A percentile compares a stretch with the other conserved stretches of the same genome.
Conservation (phyloP, 53 echinoderm and acorn worm genomes). For the Glandiceps talaboti region DNA sequence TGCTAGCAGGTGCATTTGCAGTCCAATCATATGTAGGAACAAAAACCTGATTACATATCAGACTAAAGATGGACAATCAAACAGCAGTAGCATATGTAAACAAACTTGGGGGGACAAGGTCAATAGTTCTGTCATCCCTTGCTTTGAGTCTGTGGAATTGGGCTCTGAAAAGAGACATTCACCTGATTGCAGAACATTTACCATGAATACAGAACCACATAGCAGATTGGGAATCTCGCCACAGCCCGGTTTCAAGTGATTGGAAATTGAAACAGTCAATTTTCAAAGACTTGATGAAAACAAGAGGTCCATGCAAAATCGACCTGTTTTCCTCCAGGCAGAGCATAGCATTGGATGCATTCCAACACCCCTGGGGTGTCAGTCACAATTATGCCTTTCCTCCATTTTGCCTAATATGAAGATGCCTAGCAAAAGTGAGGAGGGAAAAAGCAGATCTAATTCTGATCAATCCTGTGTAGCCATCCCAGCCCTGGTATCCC, state of each 20-base stretch:
- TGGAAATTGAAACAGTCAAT: neutral
- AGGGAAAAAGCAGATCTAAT: slow-evolving; percentile 10
- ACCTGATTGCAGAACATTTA: neutral
- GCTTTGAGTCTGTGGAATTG: neutral
- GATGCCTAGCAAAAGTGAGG: slow-evolving; percentile 6
- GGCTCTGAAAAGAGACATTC: neutral
- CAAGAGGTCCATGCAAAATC: neutral
- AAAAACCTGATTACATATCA: neutral
- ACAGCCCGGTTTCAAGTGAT: neutral
- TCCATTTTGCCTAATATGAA: slow-evolving; percentile 13
- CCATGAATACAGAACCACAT: neutral
- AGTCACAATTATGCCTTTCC: slow-evolving; percentile 11
- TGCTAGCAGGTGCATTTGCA: neutral
- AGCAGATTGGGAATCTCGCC: neutral
- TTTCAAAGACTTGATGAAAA: neutral
- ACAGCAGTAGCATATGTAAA: neutral
- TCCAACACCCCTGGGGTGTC: neutral
- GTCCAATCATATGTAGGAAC: neutral
- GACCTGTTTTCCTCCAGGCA: neutral
- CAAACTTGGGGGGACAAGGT: neutral
- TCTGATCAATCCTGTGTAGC: slow-evolving; percentile 18
- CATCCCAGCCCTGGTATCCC: slow-evolving; percentile 20
- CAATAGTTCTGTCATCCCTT: neutral
- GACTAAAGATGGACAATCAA: neutral
- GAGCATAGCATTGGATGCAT: neutral